These are phyloP conservation scores for Peromyscus leucopus DNA, from an alignment of 2,113 vertebrate genomes.

Conservation along the genomic window DNA sequence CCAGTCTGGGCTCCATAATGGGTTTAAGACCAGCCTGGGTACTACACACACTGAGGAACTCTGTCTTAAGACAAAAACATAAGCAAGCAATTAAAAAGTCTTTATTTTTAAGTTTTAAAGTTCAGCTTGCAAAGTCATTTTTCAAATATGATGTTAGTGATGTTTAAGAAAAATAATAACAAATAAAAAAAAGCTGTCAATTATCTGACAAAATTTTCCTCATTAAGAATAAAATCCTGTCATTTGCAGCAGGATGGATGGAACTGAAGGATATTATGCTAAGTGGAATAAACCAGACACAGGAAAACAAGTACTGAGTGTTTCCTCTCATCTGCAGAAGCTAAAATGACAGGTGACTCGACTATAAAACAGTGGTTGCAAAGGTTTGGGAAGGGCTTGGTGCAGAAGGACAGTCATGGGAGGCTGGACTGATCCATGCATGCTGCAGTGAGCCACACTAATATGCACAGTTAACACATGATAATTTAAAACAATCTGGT, in stretches of 20 bases:
- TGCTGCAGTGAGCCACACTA: not conserved
- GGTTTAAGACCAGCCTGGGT: not conserved
- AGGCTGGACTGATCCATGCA: not conserved
- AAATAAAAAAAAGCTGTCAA: not conserved
- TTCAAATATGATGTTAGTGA: not conserved
- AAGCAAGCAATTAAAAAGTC: slow-evolving; percentile 1
- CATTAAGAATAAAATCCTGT: slow-evolving; percentile 7
- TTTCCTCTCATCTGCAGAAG: not conserved
- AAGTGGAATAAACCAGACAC: not conserved
- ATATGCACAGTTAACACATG: not conserved
- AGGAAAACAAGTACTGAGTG: not conserved
- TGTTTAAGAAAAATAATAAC: not conserved
- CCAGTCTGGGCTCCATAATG: not conserved
- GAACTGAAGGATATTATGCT: not conserved
- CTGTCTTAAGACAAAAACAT: not conserved
- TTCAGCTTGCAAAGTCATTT: not conserved
- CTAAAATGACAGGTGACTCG: not conserved
- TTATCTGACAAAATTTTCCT: not conserved
- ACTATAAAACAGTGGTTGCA: not conserved
- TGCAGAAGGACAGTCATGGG: too few species aligned
- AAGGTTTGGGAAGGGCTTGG: not conserved
- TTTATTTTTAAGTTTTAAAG: not conserved
- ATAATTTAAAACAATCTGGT: not conserved
- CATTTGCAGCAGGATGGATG: not conserved
- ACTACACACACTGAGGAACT: not conserved